phyloP scores from a whole-genome alignment of 1,140 invertebrate genomes.

The Globodera rostochiensis region DNA sequence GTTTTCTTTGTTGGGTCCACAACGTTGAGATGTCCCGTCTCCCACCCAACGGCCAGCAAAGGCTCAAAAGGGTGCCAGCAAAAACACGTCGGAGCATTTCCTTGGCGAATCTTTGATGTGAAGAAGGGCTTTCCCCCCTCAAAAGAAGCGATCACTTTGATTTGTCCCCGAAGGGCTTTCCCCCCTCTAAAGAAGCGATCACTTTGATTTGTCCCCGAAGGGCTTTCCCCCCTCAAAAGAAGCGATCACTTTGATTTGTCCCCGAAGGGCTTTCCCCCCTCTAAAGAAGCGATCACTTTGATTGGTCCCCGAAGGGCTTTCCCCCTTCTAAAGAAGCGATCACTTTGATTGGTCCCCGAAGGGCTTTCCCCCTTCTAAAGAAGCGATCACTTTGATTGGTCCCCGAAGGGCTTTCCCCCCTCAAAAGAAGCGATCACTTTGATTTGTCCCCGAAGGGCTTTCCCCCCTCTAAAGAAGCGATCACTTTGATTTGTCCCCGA shows the following conservation, averaged over 20 bases:
- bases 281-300: neutral
- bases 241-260: neutral
- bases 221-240: conserved; percentile 73
- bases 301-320: conserved; percentile 72
- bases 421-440: conserved; percentile 16
- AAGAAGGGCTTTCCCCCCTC: conserved; percentile 76
- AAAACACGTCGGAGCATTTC: conserved; percentile 73
- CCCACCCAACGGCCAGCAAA: conserved; percentile 83
- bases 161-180: conserved; percentile 73
- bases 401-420: conserved; percentile 76
- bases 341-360: conserved; percentile 64
- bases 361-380: conserved; percentile 74
- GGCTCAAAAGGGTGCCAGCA: conserved; percentile 85
- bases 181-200: conserved; percentile 67
- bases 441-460: conserved; percentile 71
- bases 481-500: conserved; percentile 64
- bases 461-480: conserved; percentile 68
- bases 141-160: too few relatives aligned
- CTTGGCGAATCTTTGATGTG: conserved; percentile 76
- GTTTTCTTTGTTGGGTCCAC: conserved; percentile 75
- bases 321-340: conserved; percentile 65
- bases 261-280: conserved; percentile 77
- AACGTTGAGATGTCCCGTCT: conserved; percentile 80
- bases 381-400: too few relatives aligned
- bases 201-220: conserved; percentile 67